Evolutionary conservation across 2,113 vertebrate genomes (phyloP).

Genomic region (Pseudolaguvia tuberculata): DNA sequence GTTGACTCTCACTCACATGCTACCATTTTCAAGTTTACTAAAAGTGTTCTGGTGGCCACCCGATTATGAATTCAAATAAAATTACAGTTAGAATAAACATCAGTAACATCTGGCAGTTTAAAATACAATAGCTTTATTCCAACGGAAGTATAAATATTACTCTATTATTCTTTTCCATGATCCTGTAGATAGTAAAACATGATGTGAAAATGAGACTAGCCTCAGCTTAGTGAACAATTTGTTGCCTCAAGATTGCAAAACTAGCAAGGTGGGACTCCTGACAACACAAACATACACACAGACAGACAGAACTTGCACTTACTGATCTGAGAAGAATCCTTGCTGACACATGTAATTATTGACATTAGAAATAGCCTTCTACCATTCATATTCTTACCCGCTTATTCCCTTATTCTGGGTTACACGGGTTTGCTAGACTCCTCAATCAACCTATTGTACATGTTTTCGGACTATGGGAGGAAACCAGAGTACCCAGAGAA

Average conservation of each 20-base stretch:
- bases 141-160: not conserved
- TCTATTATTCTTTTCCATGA: not conserved
- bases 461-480: no score
- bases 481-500: no score
- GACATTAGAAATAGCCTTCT: constrained; percentile 8
- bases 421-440: no score
- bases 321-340: not conserved
- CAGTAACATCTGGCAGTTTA: not conserved
- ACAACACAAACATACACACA: not conserved
- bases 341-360: constrained; percentile 16
- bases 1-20: constrained; percentile 41
- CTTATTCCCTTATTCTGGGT: no score
- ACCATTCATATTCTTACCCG: no score
- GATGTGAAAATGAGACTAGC: not conserved
- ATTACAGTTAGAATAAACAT: not conserved
- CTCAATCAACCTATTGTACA: no score
- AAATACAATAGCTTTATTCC: not conserved
- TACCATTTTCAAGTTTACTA: constrained; percentile 11
- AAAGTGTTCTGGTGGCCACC: not conserved
- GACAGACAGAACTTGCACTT: not conserved
- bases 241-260: constrained; percentile 14
- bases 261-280: constrained; percentile 4
- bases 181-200: not conserved
- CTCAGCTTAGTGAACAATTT: constrained; percentile 7
- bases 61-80: not conserved